Conservation (phyloP, 2,113 vertebrate species). For the Epinephelus fuscoguttatus region DNA sequence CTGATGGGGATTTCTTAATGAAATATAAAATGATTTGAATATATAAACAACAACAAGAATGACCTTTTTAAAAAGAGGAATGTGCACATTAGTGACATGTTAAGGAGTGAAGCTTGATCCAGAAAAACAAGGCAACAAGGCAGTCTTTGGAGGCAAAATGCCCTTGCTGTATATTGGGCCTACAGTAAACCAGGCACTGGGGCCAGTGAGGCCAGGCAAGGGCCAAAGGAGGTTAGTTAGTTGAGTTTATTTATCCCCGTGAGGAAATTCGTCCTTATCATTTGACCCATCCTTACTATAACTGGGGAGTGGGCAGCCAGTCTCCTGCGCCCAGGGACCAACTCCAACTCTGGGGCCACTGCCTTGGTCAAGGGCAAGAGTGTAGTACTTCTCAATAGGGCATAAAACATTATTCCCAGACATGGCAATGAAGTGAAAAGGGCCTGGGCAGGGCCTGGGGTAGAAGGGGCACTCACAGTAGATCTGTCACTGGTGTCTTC, state of each 20-base stretch:
- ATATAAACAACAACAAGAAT: no score
- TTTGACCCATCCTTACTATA: constrained; percentile 35
- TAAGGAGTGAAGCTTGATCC: neutral
- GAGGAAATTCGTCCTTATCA: constrained; percentile 43
- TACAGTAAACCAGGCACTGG: neutral
- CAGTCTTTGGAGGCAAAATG: constrained; percentile 3
- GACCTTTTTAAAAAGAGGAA: no score
- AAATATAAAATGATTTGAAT: no score
- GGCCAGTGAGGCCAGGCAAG: neutral
- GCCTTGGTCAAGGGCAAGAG: constrained; percentile 41
- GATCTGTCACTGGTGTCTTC: constrained; percentile 38
- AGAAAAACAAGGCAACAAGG: constrained; percentile 7
- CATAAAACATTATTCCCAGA: constrained; percentile 9
- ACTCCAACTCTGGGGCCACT: constrained; percentile 1
- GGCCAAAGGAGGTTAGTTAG: neutral
- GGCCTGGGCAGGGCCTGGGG: neutral
- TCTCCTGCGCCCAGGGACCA: constrained; percentile 30
- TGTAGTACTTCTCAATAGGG: neutral
- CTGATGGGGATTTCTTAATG: neutral
- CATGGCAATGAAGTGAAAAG: constrained; percentile 8
- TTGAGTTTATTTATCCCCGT: constrained; percentile 45
- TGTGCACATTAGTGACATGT: neutral
- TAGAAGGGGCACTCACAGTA: constrained; percentile 4
- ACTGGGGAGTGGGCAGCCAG: constrained; percentile 8
- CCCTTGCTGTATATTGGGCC: neutral